Evolutionary conservation across 2,888 invertebrate genomes (phyloP).

Genomic region (Cryptocheilus praepositus): DNA sequence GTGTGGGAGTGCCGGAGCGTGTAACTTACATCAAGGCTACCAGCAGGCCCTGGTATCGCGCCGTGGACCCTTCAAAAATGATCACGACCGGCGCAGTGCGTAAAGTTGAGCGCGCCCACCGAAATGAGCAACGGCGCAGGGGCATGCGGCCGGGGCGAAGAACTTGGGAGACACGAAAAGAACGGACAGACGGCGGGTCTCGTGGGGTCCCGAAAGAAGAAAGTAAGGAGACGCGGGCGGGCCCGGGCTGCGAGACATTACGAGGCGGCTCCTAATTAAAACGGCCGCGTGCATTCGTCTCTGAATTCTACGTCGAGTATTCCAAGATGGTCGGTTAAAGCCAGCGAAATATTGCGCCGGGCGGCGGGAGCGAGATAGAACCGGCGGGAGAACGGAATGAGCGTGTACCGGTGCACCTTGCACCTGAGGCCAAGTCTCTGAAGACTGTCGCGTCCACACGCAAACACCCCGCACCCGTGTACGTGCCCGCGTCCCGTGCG

Average conservation of each 20-base stretch:
- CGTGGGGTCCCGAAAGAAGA: too few species aligned
- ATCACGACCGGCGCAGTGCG: too few species aligned
- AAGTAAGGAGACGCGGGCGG: not conserved
- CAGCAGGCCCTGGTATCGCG: too few species aligned
- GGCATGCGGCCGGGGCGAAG: too few species aligned
- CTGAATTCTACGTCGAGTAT: conserved; percentile 6
- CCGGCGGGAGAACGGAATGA: not conserved
- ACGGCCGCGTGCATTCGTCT: conserved; percentile 27
- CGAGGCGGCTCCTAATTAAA: conserved; percentile 39
- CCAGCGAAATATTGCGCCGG: conserved; percentile 32
- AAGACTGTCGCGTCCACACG: conserved; percentile 8
- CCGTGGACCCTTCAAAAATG: too few species aligned
- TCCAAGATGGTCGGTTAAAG: conserved; percentile 18
- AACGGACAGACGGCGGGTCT: too few species aligned
- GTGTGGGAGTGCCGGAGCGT: too few species aligned
- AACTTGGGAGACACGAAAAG: too few species aligned
- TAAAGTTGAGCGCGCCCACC: too few species aligned
- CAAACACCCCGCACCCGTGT: too few species aligned
- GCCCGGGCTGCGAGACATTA: not conserved
- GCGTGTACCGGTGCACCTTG: conserved; percentile 9
- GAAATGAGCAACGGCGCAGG: too few species aligned
- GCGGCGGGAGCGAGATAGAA: conserved; percentile 2
- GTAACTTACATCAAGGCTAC: too few species aligned
- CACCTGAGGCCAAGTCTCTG: conserved; percentile 31
- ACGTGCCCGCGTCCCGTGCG: not conserved